A percentile compares a stretch with the other conserved stretches of the same genome.
Conservation (phyloP, 1,140 invertebrate genomes). For the Eriocheir sinensis region DNA sequence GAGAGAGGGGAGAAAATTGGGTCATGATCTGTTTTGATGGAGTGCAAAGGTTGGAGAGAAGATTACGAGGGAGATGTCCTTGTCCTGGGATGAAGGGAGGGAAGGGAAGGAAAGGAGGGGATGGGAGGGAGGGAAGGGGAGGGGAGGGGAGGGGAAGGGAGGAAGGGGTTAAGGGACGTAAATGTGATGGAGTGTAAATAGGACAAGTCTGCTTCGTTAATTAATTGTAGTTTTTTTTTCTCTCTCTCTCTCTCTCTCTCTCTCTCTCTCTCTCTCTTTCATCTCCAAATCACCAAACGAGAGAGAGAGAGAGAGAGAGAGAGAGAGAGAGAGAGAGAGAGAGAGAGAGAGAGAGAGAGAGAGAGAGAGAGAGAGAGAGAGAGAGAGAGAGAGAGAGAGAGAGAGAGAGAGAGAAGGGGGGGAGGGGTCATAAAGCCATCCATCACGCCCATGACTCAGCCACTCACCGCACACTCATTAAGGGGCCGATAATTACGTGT, state of each 20-base stretch:
- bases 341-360: too few relatives aligned
- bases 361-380: too few relatives aligned
- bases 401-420: too few relatives aligned
- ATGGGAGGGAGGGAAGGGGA: constrained; percentile 34
- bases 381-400: too few relatives aligned
- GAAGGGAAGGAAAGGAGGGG: neutral
- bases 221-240: neutral
- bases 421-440: too few relatives aligned
- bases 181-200: neutral
- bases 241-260: neutral
- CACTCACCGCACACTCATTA: too few relatives aligned
- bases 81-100: neutral
- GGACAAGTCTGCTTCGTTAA: neutral
- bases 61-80: neutral
- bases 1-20: neutral
- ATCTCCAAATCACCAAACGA: too few relatives aligned
- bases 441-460: too few relatives aligned
- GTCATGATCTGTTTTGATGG: neutral
- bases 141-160: neutral
- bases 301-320: too few relatives aligned
- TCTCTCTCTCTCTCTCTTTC: neutral
- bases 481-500: too few relatives aligned
- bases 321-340: too few relatives aligned
- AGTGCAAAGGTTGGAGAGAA: neutral
- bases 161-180: neutral